phyloP scores from a whole-genome alignment of 2,113 vertebrate species.

The Glareola pratincola region DNA sequence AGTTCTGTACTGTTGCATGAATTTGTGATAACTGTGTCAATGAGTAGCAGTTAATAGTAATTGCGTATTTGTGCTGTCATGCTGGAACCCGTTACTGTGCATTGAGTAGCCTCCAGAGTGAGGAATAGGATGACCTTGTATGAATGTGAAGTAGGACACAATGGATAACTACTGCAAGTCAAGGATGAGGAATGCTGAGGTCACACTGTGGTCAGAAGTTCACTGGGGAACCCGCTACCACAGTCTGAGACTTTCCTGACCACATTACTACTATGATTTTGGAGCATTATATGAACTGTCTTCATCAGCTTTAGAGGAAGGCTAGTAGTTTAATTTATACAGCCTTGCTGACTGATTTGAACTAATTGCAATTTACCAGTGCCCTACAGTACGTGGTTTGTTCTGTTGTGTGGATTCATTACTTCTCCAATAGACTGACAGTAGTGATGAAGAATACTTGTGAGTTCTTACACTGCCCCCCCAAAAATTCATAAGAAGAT shows the following conservation, averaged over 20 bases:
- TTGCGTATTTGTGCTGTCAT: background rate
- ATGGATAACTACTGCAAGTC: rapidly evolving
- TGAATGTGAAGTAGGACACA: background rate
- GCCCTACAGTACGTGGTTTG: background rate
- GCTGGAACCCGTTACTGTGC: background rate
- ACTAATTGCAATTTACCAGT: background rate
- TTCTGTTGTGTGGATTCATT: background rate
- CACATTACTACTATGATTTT: background rate
- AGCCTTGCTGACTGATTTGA: background rate
- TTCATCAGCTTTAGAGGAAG: background rate
- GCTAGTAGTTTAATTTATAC: background rate
- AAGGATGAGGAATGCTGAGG: background rate
- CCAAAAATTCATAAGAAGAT: background rate
- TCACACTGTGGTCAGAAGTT: background rate
- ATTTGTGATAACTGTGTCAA: background rate
- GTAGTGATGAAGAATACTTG: background rate
- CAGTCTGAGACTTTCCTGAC: background rate
- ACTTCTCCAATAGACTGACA: background rate
- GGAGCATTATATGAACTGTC: background rate
- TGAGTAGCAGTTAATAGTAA: background rate
- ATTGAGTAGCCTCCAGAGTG: background rate
- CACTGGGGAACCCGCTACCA: background rate
- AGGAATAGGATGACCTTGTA: background rate
- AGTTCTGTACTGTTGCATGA: background rate
- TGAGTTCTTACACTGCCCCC: background rate